phyloP scores from a whole-genome alignment of 2,113 vertebrate genomes.

The Brachionichthys hirsutus region DNA sequence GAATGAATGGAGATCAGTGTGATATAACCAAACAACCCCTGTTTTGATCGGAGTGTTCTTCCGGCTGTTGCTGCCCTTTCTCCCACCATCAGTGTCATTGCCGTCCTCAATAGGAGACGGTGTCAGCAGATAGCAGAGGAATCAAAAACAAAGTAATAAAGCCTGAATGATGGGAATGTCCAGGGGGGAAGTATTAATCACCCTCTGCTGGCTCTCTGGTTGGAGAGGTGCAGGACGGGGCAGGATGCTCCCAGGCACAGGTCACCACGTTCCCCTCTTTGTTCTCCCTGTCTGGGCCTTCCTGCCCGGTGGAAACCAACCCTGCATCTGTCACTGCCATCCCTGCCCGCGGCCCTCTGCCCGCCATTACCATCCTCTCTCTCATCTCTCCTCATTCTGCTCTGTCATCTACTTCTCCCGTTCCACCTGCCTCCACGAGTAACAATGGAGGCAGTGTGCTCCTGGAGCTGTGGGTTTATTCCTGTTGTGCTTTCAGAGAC shows the following conservation, averaged over 20 bases:
- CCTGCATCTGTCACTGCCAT: conserved; percentile 65
- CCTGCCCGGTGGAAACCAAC: conserved; percentile 75
- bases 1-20: no score
- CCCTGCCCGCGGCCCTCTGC: conserved; percentile 34
- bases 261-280: conserved; percentile 70
- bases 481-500: conserved; percentile 36
- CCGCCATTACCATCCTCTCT: conserved; percentile 25
- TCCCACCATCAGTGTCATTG: conserved; percentile 31
- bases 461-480: conserved; percentile 25
- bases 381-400: conserved; percentile 14
- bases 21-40: no score
- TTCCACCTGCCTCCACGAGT: conserved; percentile 4
- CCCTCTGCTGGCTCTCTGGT: conserved; percentile 44
- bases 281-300: conserved; percentile 67
- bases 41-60: conserved; percentile 13
- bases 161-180: conserved; percentile 58
- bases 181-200: conserved; percentile 77
- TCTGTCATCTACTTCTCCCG: conserved; percentile 28
- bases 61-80: background rate
- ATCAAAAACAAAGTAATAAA: conserved; percentile 79
- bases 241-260: conserved; percentile 71
- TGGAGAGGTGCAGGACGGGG: conserved; percentile 45
- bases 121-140: conserved; percentile 66
- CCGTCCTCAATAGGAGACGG: conserved; percentile 49
- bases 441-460: conserved; percentile 55